These are phyloP conservation scores for Idaea aversata DNA, from an alignment of 2,888 invertebrate species.

Conservation along the genomic window DNA sequence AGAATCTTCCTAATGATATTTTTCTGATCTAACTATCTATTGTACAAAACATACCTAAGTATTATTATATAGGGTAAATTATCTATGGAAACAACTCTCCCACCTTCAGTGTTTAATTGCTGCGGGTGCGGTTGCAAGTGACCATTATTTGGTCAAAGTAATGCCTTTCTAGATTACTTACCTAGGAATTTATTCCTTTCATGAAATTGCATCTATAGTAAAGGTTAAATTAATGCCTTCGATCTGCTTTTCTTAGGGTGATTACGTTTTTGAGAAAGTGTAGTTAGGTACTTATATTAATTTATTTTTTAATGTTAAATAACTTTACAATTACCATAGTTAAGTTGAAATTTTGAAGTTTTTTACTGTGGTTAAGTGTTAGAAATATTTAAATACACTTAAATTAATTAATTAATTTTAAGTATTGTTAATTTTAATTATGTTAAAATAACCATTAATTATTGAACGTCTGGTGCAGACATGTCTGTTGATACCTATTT, in stretches of 20 bases:
- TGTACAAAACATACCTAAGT: background rate
- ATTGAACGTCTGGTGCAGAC: too few relatives aligned
- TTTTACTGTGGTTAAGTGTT: too few relatives aligned
- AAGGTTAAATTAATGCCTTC: background rate
- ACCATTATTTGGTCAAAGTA: constrained; percentile 1
- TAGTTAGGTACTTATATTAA: too few relatives aligned
- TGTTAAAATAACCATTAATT: too few relatives aligned
- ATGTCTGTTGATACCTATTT: too few relatives aligned
- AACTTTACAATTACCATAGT: too few relatives aligned
- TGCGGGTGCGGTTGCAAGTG: constrained; percentile 23
- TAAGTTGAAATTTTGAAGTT: too few relatives aligned
- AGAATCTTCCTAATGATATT: too few relatives aligned
- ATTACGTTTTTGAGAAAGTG: background rate
- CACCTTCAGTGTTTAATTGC: constrained; percentile 23
- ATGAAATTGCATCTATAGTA: background rate
- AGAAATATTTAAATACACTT: too few relatives aligned
- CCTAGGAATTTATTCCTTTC: background rate
- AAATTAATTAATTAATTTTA: too few relatives aligned
- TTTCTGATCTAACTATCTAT: background rate
- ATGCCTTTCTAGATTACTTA: background rate
- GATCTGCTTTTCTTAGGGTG: background rate
- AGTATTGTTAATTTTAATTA: too few relatives aligned
- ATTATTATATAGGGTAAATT: constrained; percentile 4
- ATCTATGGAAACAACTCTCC: constrained; percentile 13
- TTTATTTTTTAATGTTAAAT: too few relatives aligned